Base-by-base conservation (phyloP, 2,797 vertebrate species). In the Fringilla coelebs region DNA sequence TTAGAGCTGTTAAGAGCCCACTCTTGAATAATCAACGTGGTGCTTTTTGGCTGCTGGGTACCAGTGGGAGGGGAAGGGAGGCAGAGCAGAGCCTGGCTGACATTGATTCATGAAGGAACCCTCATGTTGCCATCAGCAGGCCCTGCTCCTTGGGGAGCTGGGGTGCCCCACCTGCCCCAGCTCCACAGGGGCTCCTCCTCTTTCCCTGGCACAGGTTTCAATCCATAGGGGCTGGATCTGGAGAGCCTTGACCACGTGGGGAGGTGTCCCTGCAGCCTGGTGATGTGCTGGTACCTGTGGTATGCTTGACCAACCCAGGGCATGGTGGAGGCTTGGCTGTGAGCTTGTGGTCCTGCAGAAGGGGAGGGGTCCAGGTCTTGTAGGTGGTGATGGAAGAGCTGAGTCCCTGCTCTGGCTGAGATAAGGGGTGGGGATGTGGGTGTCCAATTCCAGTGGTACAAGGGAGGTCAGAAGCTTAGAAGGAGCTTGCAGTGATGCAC, bases 1-100 rank as follows among this genome's bases (percentile, higher is more conserved):
- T 96, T 96, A 97, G 91, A 92, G 89, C 85, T 95, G 95, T 93
- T 97, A 97, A 95, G 92, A 93, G 86, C 94, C 93, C 79, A 91
- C 90, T 96, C 93, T 93, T 93, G 96, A 96, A 94, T 95, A 96
- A 96, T 96, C 91, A 96, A 96, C 94, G 92, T 54, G 89, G 94
- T 92, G 92, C 85, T 83, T 94, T 88, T 96, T 94, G 93, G 95
- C 96, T 93, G 89, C 93, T 89, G 86, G 45, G 51, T 36, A 8
- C 41, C 34, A 5, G 82, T 66, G 70, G 81, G 90, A 95, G 93
- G 95, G 74, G 79, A 65, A 79, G 73, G 71, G 80, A 84, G 70
- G 83, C 88, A 60, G 45, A 49, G 62, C 74, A 72, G 75, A 60
- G 48, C 57, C 38, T 18, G 78, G 31, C 68, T 89, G 86, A 40